These are phyloP conservation scores for Alviniconcha marisindica DNA, from an alignment of 1,140 invertebrate species.

Conservation along the genomic window DNA sequence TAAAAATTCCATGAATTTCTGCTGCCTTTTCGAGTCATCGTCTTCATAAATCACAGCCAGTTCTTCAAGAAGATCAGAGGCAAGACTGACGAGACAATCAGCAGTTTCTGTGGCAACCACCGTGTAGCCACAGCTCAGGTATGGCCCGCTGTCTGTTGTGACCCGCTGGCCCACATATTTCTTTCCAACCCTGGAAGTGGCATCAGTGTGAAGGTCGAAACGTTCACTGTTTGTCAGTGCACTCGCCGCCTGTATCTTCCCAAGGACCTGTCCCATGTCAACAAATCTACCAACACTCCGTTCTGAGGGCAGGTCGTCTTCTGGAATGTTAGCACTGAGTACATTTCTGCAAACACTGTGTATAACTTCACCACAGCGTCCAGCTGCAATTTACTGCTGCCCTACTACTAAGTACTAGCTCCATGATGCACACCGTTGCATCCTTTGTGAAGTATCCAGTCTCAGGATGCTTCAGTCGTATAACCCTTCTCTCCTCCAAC, in stretches of 20 bases:
- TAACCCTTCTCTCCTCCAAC: background rate
- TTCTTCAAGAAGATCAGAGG: background rate
- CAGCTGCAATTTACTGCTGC: background rate
- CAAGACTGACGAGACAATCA: background rate
- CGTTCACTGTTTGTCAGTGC: background rate
- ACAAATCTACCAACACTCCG: background rate
- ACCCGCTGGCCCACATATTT: background rate
- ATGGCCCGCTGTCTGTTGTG: background rate
- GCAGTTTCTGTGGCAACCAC: background rate
- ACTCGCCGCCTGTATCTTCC: background rate
- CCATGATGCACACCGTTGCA: background rate
- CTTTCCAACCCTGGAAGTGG: background rate
- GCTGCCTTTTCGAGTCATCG: background rate
- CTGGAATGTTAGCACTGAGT: background rate
- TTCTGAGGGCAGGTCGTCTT: background rate
- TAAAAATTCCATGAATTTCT: background rate
- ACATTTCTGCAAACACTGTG: background rate
- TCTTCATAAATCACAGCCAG: background rate
- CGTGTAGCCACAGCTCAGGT: background rate
- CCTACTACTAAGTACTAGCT: too few relatives aligned
- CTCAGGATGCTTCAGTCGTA: background rate
- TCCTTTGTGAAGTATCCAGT: background rate
- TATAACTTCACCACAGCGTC: background rate
- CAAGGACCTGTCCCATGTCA: background rate
- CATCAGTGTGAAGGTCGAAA: background rate